Conservation (phyloP, 2,797 vertebrate species). For the Rhincodon typus region DNA sequence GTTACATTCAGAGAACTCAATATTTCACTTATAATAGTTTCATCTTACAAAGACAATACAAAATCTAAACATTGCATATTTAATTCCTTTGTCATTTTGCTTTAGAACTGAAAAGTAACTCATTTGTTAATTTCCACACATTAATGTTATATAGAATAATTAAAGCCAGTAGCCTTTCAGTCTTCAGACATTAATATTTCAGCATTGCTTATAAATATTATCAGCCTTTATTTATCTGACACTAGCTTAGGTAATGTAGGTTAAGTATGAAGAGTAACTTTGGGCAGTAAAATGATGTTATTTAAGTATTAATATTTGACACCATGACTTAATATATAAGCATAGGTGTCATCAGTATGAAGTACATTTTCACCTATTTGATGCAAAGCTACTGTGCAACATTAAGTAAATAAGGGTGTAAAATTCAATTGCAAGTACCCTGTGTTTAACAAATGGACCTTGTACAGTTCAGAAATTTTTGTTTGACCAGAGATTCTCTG, state of each 20-base stretch:
- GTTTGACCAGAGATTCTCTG: not conserved
- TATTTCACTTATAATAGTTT: not conserved
- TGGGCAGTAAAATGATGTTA: not conserved
- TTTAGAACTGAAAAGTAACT: not conserved
- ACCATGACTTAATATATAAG: not conserved
- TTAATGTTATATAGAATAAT: not conserved
- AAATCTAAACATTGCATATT: not conserved
- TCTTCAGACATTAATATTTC: not conserved
- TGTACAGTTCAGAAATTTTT: not conserved
- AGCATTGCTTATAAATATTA: not conserved
- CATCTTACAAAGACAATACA: not conserved
- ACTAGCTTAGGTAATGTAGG: not conserved
- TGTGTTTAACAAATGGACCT: not conserved
- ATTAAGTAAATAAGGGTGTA: not conserved
- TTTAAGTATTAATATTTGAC: not conserved
- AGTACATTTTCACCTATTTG: not conserved
- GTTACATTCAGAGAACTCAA: not conserved
- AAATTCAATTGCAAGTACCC: not conserved
- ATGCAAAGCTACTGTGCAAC: not conserved
- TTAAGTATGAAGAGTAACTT: not conserved
- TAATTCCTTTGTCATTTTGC: constrained; percentile 8
- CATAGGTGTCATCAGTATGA: not conserved
- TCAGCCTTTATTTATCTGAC: not conserved
- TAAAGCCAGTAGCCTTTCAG: not conserved
- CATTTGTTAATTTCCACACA: no score